phyloP scores from a whole-genome alignment of 2,888 invertebrate genomes.

The Drosophila melanosoma region DNA sequence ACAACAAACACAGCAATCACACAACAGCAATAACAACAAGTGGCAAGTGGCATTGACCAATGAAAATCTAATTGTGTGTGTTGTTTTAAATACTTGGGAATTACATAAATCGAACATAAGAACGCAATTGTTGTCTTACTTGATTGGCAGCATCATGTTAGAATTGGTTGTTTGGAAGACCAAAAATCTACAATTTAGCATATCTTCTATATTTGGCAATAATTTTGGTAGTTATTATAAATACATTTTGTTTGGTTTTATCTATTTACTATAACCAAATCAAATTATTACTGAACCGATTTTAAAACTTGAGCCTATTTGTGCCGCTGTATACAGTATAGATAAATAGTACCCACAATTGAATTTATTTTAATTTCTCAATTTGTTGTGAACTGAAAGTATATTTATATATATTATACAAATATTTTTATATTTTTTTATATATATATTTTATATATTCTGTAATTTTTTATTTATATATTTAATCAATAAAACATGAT shows the following conservation, averaged over 20 bases:
- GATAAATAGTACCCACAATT: neutral
- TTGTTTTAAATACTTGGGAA: constrained; percentile 22
- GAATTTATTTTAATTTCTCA: neutral
- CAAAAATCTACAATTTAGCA: neutral
- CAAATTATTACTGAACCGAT: neutral
- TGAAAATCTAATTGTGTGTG: constrained; percentile 4
- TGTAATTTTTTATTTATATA: too few relatives aligned
- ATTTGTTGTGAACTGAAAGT: neutral
- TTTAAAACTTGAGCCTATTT: neutral
- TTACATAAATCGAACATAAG: constrained; percentile 39
- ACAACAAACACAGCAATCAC: constrained; percentile 17
- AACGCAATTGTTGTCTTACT: constrained; percentile 9
- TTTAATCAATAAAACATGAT: too few relatives aligned
- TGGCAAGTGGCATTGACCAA: constrained; percentile 47
- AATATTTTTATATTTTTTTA: neutral
- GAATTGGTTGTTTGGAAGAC: neutral
- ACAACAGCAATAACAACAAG: constrained; percentile 25
- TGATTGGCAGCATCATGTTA: constrained; percentile 6
- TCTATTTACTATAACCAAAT: neutral
- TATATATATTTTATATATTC: too few relatives aligned
- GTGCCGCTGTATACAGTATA: neutral
- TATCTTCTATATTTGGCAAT: neutral
- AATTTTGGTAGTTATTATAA: neutral
- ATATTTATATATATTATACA: neutral
- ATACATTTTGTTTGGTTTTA: neutral